Base-by-base conservation (phyloP, 1,140 invertebrate species). In the Sitobion miscanthi region DNA sequence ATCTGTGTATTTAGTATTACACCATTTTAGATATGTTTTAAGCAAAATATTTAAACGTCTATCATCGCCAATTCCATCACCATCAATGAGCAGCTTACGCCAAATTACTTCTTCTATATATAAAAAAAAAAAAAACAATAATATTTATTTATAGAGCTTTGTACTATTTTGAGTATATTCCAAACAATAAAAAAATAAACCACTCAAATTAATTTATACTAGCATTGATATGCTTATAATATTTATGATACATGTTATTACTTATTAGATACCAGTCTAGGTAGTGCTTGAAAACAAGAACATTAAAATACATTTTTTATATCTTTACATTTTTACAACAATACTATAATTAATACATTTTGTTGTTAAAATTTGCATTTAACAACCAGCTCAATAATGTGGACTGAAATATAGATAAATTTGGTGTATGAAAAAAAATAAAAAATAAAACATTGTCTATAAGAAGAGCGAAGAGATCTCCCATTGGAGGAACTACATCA, bases 31-130 rank as follows among this genome's bases (percentile, higher is more conserved):
- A 94, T 99, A 98, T 25, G 97, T 97, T 96, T 98, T 99, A 35
- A 99, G 95, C 9, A 99, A 95, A 89, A 97, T 96, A 94, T 98
- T 98, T 35, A 99, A 96, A 94, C 98, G 95, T 94, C 98, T 96
- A 95, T 99, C 99, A 95, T 99, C 99, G 85, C 98, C 98, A 47
- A 98, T 98, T 47, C 98, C 98, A 96, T 99, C 99, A 49, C 98
- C 98, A 95, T 99, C 99, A 95, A 99, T 98, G 21, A 99, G 95
- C 35, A 99, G 95, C 94, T 98, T 96, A 94, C 98, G 96, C 94
- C 97, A 97, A 94, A 99, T 99, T 87, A 99, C 97, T 95, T 99
- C 98, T 95, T 99, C 98, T 98, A 95, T 7, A 97, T 96, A 94
- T 35, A 35, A 38, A 38, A 38, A 91, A 69, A 90, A n/a, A 77